These are phyloP conservation scores for Ceyx cyanopectus DNA, from an alignment of 2,113 vertebrate genomes.

Conservation along the genomic window DNA sequence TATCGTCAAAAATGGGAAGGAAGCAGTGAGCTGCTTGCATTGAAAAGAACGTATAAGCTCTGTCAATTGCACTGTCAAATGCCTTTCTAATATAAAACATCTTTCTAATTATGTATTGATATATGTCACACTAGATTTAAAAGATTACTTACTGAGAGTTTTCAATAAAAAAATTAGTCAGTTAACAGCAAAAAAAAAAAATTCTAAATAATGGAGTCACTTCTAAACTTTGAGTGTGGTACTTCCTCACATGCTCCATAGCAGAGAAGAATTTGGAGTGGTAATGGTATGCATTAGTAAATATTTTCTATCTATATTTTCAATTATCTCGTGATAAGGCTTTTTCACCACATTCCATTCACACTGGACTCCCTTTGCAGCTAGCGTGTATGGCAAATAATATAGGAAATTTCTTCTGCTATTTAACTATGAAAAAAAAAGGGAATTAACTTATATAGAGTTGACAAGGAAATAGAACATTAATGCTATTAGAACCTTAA, in stretches of 20 bases:
- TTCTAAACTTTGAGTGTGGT: background rate
- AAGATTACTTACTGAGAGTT: background rate
- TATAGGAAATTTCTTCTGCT: slow-evolving; percentile 18
- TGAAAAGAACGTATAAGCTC: background rate
- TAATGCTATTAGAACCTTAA: slow-evolving; percentile 40
- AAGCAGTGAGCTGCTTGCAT: background rate
- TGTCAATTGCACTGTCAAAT: background rate
- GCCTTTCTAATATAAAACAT: background rate
- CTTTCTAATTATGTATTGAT: background rate
- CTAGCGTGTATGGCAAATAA: background rate
- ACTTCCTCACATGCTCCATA: background rate
- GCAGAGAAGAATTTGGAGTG: background rate
- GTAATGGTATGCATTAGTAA: background rate
- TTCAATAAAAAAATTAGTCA: background rate
- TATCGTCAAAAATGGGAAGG: background rate
- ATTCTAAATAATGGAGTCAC: background rate
- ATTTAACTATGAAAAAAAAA: slow-evolving; percentile 66
- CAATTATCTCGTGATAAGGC: background rate
- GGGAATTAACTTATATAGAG: slow-evolving; percentile 65
- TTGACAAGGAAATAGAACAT: slow-evolving; percentile 61
- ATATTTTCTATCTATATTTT: background rate
- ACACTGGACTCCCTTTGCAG: background rate
- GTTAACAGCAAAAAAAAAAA: background rate
- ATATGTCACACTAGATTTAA: background rate
- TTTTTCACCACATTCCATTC: background rate